These are phyloP conservation scores for Megamerina dolium DNA, from an alignment of 2,888 invertebrate species.

Conservation along the genomic window DNA sequence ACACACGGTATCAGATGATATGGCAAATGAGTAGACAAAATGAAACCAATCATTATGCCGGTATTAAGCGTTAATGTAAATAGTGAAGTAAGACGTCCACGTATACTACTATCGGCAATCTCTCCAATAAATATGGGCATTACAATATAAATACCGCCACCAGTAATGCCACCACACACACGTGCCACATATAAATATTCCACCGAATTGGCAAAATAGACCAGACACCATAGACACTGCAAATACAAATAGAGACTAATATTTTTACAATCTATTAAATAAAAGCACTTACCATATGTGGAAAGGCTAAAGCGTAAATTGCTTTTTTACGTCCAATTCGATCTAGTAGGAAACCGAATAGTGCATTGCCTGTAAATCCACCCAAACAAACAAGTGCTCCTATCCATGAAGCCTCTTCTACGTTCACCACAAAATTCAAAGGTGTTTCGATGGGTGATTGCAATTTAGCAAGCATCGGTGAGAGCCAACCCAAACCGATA, in stretches of 20 bases:
- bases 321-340: slow-evolving; percentile 38
- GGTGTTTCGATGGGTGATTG: slow-evolving; percentile 31
- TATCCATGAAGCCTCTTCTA: slow-evolving; percentile 43
- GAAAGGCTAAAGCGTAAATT: slow-evolving; percentile 36
- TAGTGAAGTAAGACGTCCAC: slow-evolving; percentile 37
- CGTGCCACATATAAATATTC: slow-evolving; percentile 41
- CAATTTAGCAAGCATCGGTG: slow-evolving; percentile 37
- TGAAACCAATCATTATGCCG: slow-evolving; percentile 39
- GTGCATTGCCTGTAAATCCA: slow-evolving; percentile 37
- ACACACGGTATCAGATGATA: slow-evolving; percentile 39
- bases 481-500: slow-evolving; percentile 40
- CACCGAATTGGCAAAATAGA: slow-evolving; percentile 25
- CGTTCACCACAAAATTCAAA: slow-evolving; percentile 30
- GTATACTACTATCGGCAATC: slow-evolving; percentile 42
- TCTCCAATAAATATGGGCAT: slow-evolving; percentile 46
- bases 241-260: neutral
- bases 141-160: slow-evolving; percentile 40
- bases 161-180: slow-evolving; percentile 38
- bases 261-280: neutral
- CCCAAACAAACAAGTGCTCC: slow-evolving; percentile 39
- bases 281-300: slow-evolving; percentile 36
- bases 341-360: slow-evolving; percentile 35
- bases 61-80: slow-evolving; percentile 33
- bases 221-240: neutral
- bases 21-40: slow-evolving; percentile 35